Base-by-base conservation (phyloP, 2,113 vertebrate genomes). In the Xyrauchen texanus region DNA sequence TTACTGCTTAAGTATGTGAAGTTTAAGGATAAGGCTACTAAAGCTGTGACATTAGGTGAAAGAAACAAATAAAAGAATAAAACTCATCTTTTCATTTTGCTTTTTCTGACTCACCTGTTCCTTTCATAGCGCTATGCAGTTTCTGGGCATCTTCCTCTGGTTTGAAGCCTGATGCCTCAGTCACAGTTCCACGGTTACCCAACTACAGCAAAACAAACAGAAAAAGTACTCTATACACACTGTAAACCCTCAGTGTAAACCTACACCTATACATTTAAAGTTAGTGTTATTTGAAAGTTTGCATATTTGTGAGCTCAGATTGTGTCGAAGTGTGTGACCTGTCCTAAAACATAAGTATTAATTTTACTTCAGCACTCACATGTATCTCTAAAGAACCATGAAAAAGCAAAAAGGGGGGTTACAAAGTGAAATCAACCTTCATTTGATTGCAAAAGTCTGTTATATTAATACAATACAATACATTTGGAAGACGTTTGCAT, bases 121-220 rank as follows among this genome's bases (percentile, higher is more conserved):
- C 98, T 85, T 99, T 99, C 97, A 99, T 99, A 80, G 96, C 95
- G 68, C 85, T 92, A 83, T 94, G 89, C 11, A 99, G 92, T 5
- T 77, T 90, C 76, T 96, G 89, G 45, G 88, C 93, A 83, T 99
- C 97, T 0, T 94, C 88, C 0, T 93, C 87, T 0, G 96, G 81
- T 0, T 85, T 92, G 85, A 99, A 99, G 12, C 87, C 87, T 0
- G 93, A 42, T 0, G 93, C 88, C 6, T 95, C 94, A 12, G 92
- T 95, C 84, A 99, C 64, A 0, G 96, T 92, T 15, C 96, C 95
- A 51, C 94, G 93, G 2, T 87, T 91, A 80, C 92, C 92, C 8
- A 93, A 82, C 92, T 94, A 84, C 42, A 81, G 53, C 53, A 61
- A 49, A 76, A 8, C 21, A 6, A 46, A 65, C 4, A 34, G 7